Conservation (phyloP, 2,113 vertebrate species). For the Phalacrocorax pelagicus region DNA sequence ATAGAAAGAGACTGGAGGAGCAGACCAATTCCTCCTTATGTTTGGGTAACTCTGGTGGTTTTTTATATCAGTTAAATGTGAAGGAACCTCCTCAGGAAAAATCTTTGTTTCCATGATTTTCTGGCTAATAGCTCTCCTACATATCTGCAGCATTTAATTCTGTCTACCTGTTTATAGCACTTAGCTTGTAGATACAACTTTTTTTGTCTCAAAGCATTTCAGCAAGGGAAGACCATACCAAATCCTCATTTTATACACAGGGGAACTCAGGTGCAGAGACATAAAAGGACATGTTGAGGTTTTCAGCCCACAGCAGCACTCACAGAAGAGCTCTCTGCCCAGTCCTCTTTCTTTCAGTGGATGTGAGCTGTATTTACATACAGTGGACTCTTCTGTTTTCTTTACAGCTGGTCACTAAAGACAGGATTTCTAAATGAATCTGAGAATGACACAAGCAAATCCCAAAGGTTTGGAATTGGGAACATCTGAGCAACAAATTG, state of each 20-base stretch:
- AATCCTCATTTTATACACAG: not conserved
- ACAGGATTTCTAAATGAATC: conserved; percentile 24
- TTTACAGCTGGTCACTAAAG: conserved; percentile 12
- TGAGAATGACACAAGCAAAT: conserved; percentile 44
- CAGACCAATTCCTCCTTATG: not conserved
- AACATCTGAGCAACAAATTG: conserved; percentile 58
- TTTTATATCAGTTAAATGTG: not conserved
- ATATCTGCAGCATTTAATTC: not conserved
- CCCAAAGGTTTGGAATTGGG: conserved; percentile 11
- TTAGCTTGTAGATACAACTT: not conserved
- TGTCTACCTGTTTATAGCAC: not conserved
- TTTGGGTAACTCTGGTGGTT: not conserved
- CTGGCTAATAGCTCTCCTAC: not conserved
- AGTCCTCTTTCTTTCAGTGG: not conserved
- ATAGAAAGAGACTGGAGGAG: not conserved
- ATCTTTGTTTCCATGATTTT: not conserved
- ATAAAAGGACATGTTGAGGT: not conserved
- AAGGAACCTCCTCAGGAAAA: not conserved
- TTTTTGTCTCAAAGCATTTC: not conserved
- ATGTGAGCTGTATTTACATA: not conserved
- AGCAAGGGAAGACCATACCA: not conserved
- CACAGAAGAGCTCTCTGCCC: not conserved
- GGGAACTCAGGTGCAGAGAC: not conserved
- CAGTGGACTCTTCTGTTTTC: not conserved
- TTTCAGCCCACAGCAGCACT: not conserved